A percentile compares a stretch with the other conserved stretches of the same genome.
Conservation (phyloP, 2,888 invertebrate genomes). For the Coenonympha glycerion region DNA sequence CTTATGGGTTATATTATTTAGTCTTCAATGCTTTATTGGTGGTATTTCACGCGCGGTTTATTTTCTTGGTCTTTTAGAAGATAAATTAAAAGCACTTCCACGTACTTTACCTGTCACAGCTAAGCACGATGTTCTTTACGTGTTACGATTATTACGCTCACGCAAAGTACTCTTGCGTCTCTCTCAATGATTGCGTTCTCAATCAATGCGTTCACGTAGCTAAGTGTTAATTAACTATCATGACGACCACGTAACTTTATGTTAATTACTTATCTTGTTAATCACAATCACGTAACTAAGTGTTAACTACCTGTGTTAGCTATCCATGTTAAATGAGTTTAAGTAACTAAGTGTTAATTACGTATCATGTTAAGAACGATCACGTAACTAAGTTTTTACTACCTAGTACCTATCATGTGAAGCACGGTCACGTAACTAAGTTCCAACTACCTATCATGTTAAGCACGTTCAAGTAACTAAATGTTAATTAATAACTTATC, state of each 20-base stretch:
- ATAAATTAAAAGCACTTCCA: no score
- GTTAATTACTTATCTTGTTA: background rate
- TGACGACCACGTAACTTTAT: no score
- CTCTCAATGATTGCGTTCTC: background rate
- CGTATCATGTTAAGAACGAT: background rate
- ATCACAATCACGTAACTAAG: background rate
- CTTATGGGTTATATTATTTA: no score
- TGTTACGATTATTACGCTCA: no score
- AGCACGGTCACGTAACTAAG: background rate
- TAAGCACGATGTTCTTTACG: no score
- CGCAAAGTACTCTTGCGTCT: no score
- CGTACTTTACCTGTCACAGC: no score
- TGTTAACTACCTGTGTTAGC: background rate
- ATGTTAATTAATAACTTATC: background rate
- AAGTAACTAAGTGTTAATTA: background rate
- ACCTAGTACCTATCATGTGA: no score
- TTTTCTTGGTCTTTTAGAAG: no score
- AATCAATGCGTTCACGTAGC: background rate
- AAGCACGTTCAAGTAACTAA: background rate
- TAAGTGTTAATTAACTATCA: background rate
- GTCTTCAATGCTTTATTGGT: no score
- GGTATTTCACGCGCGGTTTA: no score
- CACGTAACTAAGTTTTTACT: no score
- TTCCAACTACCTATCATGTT: background rate
- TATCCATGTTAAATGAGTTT: background rate